Base-by-base conservation (phyloP, 1,140 invertebrate genomes). In the Leucophenga varia region DNA sequence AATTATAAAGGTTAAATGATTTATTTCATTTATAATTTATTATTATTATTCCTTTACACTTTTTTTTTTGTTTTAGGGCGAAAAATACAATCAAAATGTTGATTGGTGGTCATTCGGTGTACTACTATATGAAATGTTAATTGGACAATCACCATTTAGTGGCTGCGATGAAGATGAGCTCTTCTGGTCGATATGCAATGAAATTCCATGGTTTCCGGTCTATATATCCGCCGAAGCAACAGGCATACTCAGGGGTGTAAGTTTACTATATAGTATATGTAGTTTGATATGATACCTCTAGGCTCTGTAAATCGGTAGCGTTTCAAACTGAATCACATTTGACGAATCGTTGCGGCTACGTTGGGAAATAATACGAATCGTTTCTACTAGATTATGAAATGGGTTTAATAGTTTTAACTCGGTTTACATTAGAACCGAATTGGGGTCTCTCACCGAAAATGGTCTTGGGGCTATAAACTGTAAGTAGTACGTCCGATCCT, bases 21-120 rank as follows among this genome's bases (percentile, higher is more conserved):
- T n/a, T 34, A 19, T 44, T 35, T 13, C 12, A 30, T 30, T 43
- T 13, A 5, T 32, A n/a, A 20, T 9, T 43, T 7, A 10, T 31
- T 16, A 19, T 20, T 17, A 9, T 17, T 22, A 20, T 31, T 20
- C 32, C 9, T n/a, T n/a, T n/a, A 25, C 10, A 5, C 17, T 4
- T 19, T 4, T 31, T 40, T 6, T 40, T 14, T 18, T 17, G 10
- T 60, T 49, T 4, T 90, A 96, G 83, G 95, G 96, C 28, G 81
- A 90, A 57, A 93, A 95, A 71, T 99, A 99, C 79, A 98, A 97
- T 74, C 90, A 97, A 64, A 83, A 92, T 19, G 97, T 99, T 6
- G 97, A 99, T 79, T 99, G 95, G 95, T 99, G 97, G 97, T 96
- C 95, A 4, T 97, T 97, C 76, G 97, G 96, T 25, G 91, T 99